phyloP scores from a whole-genome alignment of 2,797 vertebrate species.

The Pseudomugil tenellus region DNA sequence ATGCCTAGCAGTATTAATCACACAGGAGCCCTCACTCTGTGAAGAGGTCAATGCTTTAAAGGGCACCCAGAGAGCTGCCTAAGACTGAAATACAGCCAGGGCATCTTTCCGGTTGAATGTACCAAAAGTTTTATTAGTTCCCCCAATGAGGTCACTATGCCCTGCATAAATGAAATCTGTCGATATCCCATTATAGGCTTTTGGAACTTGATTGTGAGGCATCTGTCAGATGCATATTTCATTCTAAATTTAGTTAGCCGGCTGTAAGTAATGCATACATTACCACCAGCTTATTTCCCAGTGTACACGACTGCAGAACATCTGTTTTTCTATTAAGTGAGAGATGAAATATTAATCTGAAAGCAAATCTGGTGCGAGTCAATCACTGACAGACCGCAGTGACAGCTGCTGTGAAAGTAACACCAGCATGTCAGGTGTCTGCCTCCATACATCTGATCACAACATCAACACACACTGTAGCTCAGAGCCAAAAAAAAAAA shows the following conservation, averaged over 20 bases:
- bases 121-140: conserved; percentile 79
- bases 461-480: conserved; percentile 46
- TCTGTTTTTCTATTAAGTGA: conserved; percentile 79
- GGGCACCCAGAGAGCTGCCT: conserved; percentile 72
- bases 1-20: conserved; percentile 80
- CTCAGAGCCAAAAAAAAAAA: conserved; percentile 37
- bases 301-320: conserved; percentile 70
- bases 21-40: conserved; percentile 72
- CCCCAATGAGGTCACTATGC: conserved; percentile 72
- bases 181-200: conserved; percentile 78
- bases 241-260: conserved; percentile 77
- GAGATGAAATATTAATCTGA: conserved; percentile 77
- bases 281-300: conserved; percentile 68
- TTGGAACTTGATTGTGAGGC: conserved; percentile 73
- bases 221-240: conserved; percentile 80
- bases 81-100: conserved; percentile 73
- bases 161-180: conserved; percentile 77
- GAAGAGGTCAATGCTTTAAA: conserved; percentile 80
- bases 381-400: conserved; percentile 66
- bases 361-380: conserved; percentile 66
- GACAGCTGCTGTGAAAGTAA: conserved; percentile 73
- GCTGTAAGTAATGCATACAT: conserved; percentile 75
- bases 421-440: conserved; percentile 70
- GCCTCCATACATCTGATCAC: conserved; percentile 70
- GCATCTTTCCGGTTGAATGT: conserved; percentile 76